These are phyloP conservation scores for Pteronotus mesoamericanus DNA, from an alignment of 2,797 vertebrate species.

Conservation along the genomic window DNA sequence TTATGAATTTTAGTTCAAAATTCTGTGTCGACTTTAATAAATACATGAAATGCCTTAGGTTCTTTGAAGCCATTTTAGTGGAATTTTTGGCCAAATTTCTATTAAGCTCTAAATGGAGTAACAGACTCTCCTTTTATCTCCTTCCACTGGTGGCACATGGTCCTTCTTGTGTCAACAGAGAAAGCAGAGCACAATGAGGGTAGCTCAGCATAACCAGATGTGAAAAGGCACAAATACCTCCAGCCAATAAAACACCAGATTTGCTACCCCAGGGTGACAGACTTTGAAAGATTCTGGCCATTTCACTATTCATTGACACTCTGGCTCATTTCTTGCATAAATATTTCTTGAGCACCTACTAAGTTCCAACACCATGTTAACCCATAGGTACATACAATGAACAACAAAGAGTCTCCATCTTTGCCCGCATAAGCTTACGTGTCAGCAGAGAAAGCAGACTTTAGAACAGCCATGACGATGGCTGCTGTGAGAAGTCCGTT, in stretches of 20 bases:
- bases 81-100: neutral
- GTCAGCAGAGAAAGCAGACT: neutral
- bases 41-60: neutral
- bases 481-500: neutral
- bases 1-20: conserved; percentile 14
- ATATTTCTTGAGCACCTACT: neutral
- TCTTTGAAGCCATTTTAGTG: neutral
- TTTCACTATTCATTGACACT: neutral
- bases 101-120: neutral
- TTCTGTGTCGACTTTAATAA: conserved; percentile 46
- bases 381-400: neutral
- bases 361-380: neutral
- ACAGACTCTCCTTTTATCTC: neutral
- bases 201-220: neutral
- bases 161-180: neutral
- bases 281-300: neutral
- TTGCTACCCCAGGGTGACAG: neutral
- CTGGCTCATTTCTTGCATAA: neutral
- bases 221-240: neutral
- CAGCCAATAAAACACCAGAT: neutral
- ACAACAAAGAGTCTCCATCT: neutral
- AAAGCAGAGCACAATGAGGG: neutral
- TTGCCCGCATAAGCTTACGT: neutral
- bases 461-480: neutral
- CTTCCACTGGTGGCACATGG: neutral